Percentiles rank a stretch among this genome's conserved stretches.
These are phyloP conservation scores for Drosophila melanica DNA, from an alignment of 1,140 invertebrate species.

Conservation along the genomic window DNA sequence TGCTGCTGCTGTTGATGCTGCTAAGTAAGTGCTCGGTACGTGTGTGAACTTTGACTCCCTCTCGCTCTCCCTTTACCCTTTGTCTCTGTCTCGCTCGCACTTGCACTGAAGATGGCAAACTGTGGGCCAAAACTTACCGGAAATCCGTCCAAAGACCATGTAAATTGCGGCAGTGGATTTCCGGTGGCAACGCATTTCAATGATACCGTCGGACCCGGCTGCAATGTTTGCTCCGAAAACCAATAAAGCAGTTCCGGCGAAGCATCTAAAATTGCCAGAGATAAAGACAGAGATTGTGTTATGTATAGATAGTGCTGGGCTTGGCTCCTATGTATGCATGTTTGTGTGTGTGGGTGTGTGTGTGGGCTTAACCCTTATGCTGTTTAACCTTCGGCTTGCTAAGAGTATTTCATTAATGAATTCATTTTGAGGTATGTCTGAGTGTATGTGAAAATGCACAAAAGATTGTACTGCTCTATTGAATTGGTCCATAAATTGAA, in stretches of 20 bases:
- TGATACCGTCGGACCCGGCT: conserved; percentile 93
- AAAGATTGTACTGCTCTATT: not conserved
- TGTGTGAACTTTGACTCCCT: conserved; percentile 31
- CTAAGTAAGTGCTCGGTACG: conserved; percentile 44
- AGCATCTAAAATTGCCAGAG: conserved; percentile 86
- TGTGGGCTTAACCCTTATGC: not conserved
- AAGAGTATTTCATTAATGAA: conserved; percentile 32
- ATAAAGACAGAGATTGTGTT: conserved; percentile 26
- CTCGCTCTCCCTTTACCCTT: not conserved
- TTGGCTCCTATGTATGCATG: not conserved
- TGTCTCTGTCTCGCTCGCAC: not conserved
- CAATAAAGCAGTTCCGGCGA: conserved; percentile 93
- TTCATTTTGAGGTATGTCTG: not conserved
- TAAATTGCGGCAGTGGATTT: conserved; percentile 95
- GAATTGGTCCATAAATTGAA: not conserved
- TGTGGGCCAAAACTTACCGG: conserved; percentile 85
- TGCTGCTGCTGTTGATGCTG: conserved; percentile 15
- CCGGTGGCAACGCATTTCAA: conserved; percentile 96
- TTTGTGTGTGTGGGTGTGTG: not conserved
- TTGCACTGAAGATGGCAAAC: conserved; percentile 16
- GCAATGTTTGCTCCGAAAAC: conserved; percentile 95
- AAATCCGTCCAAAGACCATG: conserved; percentile 94
- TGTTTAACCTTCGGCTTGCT: not conserved
- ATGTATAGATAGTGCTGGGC: not conserved
- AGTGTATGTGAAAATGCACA: conserved; percentile 1